Conservation (phyloP, 2,888 invertebrate species). For the Creontiades dilutus region DNA sequence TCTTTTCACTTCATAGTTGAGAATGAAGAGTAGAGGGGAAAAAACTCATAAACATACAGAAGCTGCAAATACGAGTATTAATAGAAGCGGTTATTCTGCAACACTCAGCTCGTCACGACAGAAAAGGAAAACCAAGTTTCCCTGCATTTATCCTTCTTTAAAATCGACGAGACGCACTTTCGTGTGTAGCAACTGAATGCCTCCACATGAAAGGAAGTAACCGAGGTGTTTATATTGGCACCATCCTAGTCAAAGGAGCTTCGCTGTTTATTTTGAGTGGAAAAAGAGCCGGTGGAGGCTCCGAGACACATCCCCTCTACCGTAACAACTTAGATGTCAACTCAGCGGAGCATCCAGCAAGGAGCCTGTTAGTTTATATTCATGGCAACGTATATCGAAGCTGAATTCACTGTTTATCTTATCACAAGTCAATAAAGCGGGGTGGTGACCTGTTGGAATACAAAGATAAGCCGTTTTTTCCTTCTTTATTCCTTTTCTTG, state of each 20-base stretch:
- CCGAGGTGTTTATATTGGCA: conserved; percentile 56
- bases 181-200: not conserved
- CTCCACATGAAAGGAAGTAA: conserved; percentile 9
- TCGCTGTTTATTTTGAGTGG: conserved; percentile 58
- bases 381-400: conserved; percentile 59
- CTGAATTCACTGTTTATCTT: conserved; percentile 63
- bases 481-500: not conserved
- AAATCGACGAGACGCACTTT: not conserved
- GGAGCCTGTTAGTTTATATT: conserved; percentile 58
- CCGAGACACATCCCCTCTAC: conserved; percentile 47
- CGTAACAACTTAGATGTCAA: conserved; percentile 51
- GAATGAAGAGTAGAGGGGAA: too few species aligned
- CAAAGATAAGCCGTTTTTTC: conserved; percentile 45
- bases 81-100: too few species aligned
- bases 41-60: too few species aligned
- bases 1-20: too few species aligned
- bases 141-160: not conserved
- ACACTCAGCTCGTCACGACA: too few species aligned
- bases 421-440: conserved; percentile 62
- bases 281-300: conserved; percentile 15
- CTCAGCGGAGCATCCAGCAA: conserved; percentile 9
- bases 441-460: conserved; percentile 64
- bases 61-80: too few species aligned
- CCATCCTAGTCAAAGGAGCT: conserved; percentile 40
- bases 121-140: not conserved